Evolutionary conservation across 2,888 invertebrate species (phyloP).

Genomic region (Campoplex nolae): DNA sequence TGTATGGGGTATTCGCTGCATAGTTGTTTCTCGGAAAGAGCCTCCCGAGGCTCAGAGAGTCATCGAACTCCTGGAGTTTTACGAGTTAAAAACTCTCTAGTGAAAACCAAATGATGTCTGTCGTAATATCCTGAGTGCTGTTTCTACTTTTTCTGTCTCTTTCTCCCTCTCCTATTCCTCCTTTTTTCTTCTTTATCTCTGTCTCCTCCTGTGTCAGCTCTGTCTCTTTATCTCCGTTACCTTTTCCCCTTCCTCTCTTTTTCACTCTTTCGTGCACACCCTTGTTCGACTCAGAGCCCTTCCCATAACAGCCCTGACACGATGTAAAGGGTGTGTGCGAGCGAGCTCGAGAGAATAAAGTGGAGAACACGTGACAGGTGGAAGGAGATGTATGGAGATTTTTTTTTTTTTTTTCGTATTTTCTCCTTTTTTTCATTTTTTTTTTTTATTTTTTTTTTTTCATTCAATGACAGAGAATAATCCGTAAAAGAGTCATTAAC

Average conservation of each 20-base stretch:
- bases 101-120: slow-evolving; percentile 59
- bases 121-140: slow-evolving; percentile 68
- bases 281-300: slow-evolving; percentile 32
- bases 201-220: background rate
- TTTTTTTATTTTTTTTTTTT: background rate
- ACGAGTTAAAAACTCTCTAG: slow-evolving; percentile 50
- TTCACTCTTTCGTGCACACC: slow-evolving; percentile 2
- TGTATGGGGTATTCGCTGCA: background rate
- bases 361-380: slow-evolving; percentile 26
- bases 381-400: slow-evolving; percentile 24
- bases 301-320: slow-evolving; percentile 23
- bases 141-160: slow-evolving; percentile 39
- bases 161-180: background rate
- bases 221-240: background rate
- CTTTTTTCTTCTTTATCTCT: background rate
- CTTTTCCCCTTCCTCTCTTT: background rate
- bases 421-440: slow-evolving; percentile 7
- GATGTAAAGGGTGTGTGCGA: slow-evolving; percentile 43
- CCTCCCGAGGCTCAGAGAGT: slow-evolving; percentile 59
- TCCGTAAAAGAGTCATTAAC: slow-evolving; percentile 6
- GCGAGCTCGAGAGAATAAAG: slow-evolving; percentile 63
- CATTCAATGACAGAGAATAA: slow-evolving; percentile 22
- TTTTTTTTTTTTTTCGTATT: slow-evolving; percentile 9
- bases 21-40: slow-evolving; percentile 31
- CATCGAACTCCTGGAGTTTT: slow-evolving; percentile 63